Evolutionary conservation across 2,113 vertebrate genomes (phyloP).

Genomic region (Mobula birostris): DNA sequence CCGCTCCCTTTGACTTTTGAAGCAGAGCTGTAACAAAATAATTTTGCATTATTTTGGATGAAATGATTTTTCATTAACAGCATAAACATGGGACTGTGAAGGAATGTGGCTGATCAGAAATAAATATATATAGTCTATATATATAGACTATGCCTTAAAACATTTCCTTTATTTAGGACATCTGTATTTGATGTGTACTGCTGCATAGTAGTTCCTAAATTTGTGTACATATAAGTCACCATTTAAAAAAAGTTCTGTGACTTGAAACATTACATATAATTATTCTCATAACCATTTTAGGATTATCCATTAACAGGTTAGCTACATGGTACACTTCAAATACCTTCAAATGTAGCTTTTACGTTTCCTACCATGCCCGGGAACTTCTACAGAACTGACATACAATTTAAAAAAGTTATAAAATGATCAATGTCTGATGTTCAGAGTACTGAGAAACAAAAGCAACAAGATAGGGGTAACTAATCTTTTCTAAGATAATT

Average conservation of each 20-base stretch:
- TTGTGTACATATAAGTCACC: no score
- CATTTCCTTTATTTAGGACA: not conserved
- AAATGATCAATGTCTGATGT: not conserved
- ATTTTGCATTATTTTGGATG: not conserved
- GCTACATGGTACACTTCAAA: not conserved
- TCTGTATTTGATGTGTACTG: not conserved
- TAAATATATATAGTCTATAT: not conserved
- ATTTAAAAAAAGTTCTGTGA: no score
- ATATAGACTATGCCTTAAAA: not conserved
- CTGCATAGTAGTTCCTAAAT: no score
- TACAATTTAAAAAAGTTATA: not conserved
- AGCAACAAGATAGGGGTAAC: no score
- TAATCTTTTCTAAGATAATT: no score
- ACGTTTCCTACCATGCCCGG: not conserved
- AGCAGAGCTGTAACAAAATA: not conserved
- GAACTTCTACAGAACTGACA: not conserved
- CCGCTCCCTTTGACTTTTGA: not conserved
- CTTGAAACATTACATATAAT: no score
- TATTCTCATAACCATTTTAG: not conserved
- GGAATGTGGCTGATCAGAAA: not conserved
- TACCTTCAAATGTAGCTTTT: not conserved
- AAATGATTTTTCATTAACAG: not conserved
- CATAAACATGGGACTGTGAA: not conserved
- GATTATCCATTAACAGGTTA: constrained; percentile 5
- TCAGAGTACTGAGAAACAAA: not conserved